phyloP scores from a whole-genome alignment of 1,140 invertebrate species.

The Zaprionus lachaisei region DNA sequence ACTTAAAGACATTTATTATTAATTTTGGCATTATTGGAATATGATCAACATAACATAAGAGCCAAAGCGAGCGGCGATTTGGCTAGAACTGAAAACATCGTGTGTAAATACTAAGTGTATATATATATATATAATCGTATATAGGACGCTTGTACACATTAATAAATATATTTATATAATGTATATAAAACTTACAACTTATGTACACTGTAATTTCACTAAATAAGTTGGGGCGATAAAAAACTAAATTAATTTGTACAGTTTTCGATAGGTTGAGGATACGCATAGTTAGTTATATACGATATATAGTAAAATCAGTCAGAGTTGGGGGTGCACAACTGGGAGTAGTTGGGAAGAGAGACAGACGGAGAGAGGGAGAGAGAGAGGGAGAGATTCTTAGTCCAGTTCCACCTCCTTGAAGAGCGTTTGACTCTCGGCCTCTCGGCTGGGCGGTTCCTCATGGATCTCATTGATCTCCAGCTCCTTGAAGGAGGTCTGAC shows the following conservation, averaged over 20 bases:
- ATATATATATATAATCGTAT: conserved; percentile 13
- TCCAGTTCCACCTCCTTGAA: conserved; percentile 60
- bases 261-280: conserved; percentile 34
- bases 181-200: conserved; percentile 36
- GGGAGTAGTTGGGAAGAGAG: background rate
- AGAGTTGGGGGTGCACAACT: conserved; percentile 15
- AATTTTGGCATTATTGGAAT: conserved; percentile 59
- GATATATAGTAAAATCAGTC: conserved; percentile 40
- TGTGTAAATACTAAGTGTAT: conserved; percentile 23
- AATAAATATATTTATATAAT: conserved; percentile 23
- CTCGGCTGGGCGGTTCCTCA: conserved; percentile 36
- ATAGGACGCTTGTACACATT: conserved; percentile 9
- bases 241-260: conserved; percentile 50
- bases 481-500: conserved; percentile 58
- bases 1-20: conserved; percentile 52
- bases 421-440: conserved; percentile 41
- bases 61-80: conserved; percentile 18
- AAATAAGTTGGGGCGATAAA: background rate
- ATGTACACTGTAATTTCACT: conserved; percentile 44
- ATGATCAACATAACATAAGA: conserved; percentile 56
- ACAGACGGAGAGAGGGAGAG: background rate
- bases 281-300: conserved; percentile 14
- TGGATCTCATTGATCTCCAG: conserved; percentile 34
- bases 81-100: conserved; percentile 34
- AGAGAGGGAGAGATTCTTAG: conserved; percentile 25